These are phyloP conservation scores for Ormyrus thymus DNA, from an alignment of 2,888 invertebrate genomes.

Conservation along the genomic window DNA sequence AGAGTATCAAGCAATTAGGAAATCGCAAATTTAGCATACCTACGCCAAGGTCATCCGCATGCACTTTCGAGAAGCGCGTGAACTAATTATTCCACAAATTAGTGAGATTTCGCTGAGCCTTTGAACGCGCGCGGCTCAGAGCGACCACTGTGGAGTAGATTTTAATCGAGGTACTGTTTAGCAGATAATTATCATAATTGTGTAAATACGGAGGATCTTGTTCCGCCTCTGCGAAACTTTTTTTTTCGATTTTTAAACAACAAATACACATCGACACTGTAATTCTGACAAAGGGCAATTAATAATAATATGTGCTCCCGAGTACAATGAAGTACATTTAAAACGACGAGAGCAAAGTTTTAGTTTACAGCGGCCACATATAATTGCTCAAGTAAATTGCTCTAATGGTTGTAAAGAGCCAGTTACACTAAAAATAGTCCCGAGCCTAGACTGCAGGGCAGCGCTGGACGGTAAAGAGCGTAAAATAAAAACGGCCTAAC, in stretches of 20 bases:
- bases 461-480: no score
- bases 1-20: conserved; percentile 9
- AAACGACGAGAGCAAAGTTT: background rate
- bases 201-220: no score
- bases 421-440: no score
- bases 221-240: no score
- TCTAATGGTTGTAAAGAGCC: no score
- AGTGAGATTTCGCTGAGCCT: conserved; percentile 59
- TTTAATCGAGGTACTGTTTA: no score
- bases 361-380: background rate
- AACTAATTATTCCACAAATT: conserved; percentile 63
- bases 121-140: conserved; percentile 18
- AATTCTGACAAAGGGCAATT: no score
- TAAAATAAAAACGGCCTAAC: background rate
- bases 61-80: conserved; percentile 54
- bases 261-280: no score
- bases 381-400: background rate
- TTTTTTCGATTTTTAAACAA: no score
- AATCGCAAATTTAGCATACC: conserved; percentile 17
- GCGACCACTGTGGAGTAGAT: background rate
- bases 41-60: conserved; percentile 18
- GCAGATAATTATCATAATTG: no score
- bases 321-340: background rate
- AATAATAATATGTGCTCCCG: background rate
- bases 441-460: no score